Evolutionary conservation across 2,797 vertebrate species (phyloP).

Genomic region (Cyprinella venusta): DNA sequence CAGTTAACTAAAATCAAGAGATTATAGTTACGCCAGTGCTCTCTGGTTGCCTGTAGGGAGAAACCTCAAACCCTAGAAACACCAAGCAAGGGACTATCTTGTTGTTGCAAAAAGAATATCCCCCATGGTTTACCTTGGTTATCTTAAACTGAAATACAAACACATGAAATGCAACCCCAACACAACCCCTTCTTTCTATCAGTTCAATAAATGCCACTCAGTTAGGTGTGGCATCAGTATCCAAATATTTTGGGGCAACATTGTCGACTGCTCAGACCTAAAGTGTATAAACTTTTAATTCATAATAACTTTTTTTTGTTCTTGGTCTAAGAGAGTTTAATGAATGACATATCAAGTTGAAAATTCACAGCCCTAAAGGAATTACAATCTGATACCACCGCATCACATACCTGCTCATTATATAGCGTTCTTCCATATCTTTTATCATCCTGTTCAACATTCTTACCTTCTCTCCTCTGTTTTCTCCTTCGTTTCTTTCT

Average conservation of each 20-base stretch:
- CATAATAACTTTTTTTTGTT: neutral
- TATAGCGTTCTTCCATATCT: neutral
- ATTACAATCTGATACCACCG: neutral
- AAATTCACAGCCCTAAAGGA: neutral
- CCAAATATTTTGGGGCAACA: neutral
- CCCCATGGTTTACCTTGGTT: neutral
- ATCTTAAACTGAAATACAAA: slow-evolving; percentile 1
- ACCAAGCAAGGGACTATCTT: slow-evolving; percentile 28
- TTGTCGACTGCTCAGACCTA: neutral
- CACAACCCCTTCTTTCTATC: neutral
- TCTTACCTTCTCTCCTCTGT: slow-evolving; percentile 71
- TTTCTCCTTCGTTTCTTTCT: slow-evolving; percentile 64
- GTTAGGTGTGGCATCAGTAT: neutral
- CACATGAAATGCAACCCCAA: neutral
- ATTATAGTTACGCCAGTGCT: slow-evolving; percentile 10
- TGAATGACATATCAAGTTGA: neutral
- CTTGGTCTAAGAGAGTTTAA: neutral
- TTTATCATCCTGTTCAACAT: slow-evolving; percentile 11
- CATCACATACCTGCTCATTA: slow-evolving; percentile 7
- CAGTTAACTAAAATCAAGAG: slow-evolving; percentile 13
- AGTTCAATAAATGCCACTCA: neutral
- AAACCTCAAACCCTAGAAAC: slow-evolving; percentile 10
- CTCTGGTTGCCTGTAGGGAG: slow-evolving; percentile 15
- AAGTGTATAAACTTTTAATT: neutral
- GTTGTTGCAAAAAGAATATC: slow-evolving; percentile 10